phyloP scores from a whole-genome alignment of 2,888 invertebrate species.

The Blastobasis lacticolella region DNA sequence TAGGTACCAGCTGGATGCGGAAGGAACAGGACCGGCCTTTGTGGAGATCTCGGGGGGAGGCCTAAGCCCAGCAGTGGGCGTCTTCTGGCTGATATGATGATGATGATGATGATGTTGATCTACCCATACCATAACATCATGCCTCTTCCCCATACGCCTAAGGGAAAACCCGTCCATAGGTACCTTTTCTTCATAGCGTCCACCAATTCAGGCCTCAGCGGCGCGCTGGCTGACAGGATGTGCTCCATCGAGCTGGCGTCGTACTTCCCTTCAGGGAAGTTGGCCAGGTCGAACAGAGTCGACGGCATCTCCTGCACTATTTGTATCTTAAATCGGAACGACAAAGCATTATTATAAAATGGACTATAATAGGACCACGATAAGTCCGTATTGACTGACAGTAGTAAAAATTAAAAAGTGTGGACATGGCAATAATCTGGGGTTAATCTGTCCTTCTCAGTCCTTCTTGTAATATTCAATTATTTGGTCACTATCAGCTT shows the following conservation, averaged over 20 bases:
- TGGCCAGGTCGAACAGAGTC: slow-evolving; percentile 19
- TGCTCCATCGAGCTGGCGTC: slow-evolving; percentile 18
- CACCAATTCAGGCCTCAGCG: slow-evolving; percentile 16
- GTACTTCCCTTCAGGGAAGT: slow-evolving; percentile 12
- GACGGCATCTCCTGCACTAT: slow-evolving; percentile 18
- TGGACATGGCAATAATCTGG: too few species aligned
- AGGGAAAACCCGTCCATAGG: background rate
- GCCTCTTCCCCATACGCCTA: background rate
- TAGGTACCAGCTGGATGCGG: too few species aligned
- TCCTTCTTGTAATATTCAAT: too few species aligned
- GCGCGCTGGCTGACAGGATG: slow-evolving; percentile 20
- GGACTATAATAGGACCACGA: too few species aligned
- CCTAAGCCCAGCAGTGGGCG: too few species aligned
- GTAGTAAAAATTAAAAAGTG: too few species aligned
- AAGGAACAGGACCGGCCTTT: background rate
- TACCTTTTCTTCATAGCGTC: slow-evolving; percentile 9
- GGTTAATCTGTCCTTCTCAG: too few species aligned
- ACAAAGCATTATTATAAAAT: too few species aligned
- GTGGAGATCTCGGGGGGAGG: background rate
- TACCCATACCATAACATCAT: background rate
- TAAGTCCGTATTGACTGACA: too few species aligned
- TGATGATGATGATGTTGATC: background rate
- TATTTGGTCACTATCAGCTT: too few species aligned
- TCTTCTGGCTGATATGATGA: too few species aligned
- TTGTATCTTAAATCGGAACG: slow-evolving; percentile 13